These are phyloP conservation scores for Temnothorax curvispinosus DNA, from an alignment of 1,140 invertebrate species.

Conservation along the genomic window DNA sequence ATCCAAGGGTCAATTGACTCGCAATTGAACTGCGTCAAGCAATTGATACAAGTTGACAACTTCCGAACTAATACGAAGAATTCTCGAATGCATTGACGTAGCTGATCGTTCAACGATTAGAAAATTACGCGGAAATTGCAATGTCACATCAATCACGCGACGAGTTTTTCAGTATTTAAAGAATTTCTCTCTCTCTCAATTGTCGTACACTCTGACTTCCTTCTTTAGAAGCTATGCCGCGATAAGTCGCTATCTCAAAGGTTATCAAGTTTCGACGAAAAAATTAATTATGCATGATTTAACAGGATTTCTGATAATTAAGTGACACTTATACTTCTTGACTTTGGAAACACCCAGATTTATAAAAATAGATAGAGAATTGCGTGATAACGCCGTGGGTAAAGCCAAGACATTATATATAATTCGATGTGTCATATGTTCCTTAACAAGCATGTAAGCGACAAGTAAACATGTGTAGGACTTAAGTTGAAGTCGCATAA, in stretches of 20 bases:
- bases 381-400: neutral
- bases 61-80: neutral
- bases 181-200: no score
- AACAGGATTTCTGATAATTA: neutral
- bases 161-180: neutral
- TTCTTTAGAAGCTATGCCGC: neutral
- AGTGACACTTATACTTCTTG: neutral
- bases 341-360: neutral
- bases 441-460: neutral
- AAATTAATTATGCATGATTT: slow-evolving; percentile 5
- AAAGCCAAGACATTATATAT: neutral
- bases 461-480: neutral
- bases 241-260: neutral
- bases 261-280: neutral
- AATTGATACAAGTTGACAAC: neutral
- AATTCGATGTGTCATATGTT: neutral
- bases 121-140: neutral
- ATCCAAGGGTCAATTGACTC: neutral
- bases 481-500: neutral
- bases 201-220: neutral
- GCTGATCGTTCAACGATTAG: neutral
- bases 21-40: neutral
- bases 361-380: neutral
- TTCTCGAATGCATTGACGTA: neutral
- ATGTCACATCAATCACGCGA: neutral